phyloP scores from a whole-genome alignment of 2,113 vertebrate genomes.

The Laticauda laticaudata region DNA sequence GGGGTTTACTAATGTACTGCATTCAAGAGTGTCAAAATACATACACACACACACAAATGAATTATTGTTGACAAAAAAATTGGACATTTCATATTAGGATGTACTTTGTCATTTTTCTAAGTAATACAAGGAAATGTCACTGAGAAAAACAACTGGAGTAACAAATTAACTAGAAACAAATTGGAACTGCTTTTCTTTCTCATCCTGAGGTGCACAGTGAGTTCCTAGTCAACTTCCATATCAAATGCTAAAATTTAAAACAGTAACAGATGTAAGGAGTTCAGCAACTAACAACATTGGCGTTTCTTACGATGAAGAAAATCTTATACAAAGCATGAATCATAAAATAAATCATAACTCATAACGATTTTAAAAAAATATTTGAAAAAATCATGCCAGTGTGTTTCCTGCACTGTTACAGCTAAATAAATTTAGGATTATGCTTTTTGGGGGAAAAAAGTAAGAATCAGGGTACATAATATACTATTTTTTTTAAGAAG shows the following conservation, averaged over 20 bases:
- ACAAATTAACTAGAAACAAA: conserved; percentile 31
- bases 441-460: not conserved
- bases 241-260: conserved; percentile 31
- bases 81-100: conserved; percentile 36
- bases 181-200: conserved; percentile 30
- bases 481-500: not conserved
- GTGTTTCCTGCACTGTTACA: conserved; percentile 51
- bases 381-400: conserved; percentile 60
- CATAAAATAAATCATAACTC: conserved; percentile 62
- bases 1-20: not conserved
- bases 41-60: not conserved
- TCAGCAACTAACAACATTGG: not conserved
- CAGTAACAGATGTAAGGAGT: conserved; percentile 13
- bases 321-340: conserved; percentile 57
- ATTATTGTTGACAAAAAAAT: conserved; percentile 1
- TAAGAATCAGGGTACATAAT: not conserved
- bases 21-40: conserved; percentile 31
- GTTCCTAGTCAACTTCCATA: conserved; percentile 29
- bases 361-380: conserved; percentile 48
- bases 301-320: conserved; percentile 45
- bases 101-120: not conserved
- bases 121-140: conserved; percentile 22
- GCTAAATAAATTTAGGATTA: conserved; percentile 14
- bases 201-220: conserved; percentile 38
- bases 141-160: conserved; percentile 37